These are phyloP conservation scores for Holothuria leucospilota DNA, from an alignment of 53 echinoderm and acorn worm species.

Conservation along the genomic window DNA sequence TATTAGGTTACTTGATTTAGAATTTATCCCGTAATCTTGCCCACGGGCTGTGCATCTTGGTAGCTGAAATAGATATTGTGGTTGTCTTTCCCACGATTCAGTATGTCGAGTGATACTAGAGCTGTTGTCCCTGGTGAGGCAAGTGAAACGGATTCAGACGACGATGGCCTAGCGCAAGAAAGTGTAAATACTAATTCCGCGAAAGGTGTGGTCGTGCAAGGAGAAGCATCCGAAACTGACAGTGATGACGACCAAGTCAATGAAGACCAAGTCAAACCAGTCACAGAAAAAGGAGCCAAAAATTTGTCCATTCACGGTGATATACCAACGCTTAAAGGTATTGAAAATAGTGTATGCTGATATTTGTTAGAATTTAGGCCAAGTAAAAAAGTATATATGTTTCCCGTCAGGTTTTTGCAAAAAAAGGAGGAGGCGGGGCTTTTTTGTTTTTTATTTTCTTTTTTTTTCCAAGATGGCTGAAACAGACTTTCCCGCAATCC, in stretches of 20 bases:
- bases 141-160: slow-evolving; percentile 85
- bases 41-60: no score
- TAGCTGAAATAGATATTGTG: no score
- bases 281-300: slow-evolving; percentile 30
- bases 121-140: slow-evolving; percentile 81
- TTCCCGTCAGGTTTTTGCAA: no score
- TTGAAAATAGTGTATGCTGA: background rate
- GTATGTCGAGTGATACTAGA: background rate
- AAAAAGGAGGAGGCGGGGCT: no score
- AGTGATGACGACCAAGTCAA: slow-evolving; percentile 62
- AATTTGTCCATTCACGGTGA: slow-evolving; percentile 56
- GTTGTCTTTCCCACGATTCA: no score
- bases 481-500: no score
- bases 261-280: slow-evolving; percentile 38
- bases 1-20: no score
- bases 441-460: no score
- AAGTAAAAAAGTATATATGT: no score
- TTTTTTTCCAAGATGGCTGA: no score
- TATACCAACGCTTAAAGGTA: slow-evolving; percentile 85
- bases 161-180: slow-evolving; percentile 51
- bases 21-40: no score
- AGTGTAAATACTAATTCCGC: slow-evolving; percentile 40
- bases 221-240: slow-evolving; percentile 94
- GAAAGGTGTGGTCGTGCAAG: slow-evolving; percentile 71
- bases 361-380: background rate